Evolutionary conservation across 2,888 invertebrate genomes (phyloP).

Genomic region (Temnothorax ravouxi): DNA sequence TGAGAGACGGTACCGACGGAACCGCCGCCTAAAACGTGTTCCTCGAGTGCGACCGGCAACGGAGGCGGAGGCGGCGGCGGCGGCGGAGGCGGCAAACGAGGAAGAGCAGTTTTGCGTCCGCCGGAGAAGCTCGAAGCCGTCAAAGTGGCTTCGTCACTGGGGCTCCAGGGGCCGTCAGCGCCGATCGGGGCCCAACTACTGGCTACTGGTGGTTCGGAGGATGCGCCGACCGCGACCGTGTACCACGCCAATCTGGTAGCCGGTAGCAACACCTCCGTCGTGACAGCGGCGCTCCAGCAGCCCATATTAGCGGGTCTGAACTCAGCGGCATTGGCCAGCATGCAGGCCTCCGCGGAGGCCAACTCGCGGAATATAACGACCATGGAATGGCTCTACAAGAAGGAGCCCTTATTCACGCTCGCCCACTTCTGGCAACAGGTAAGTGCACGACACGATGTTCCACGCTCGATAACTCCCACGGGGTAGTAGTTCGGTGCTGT

Average conservation of each 20-base stretch:
- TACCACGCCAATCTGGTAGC: conserved; percentile 86
- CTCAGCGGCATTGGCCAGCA: conserved; percentile 88
- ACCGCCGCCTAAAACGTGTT: conserved; percentile 73
- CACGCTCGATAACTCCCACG: neutral
- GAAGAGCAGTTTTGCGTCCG: conserved; percentile 81
- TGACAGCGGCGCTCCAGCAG: conserved; percentile 84
- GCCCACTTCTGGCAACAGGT: conserved; percentile 99
- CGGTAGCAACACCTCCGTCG: conserved; percentile 84
- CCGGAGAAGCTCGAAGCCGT: conserved; percentile 85
- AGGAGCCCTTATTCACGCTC: conserved; percentile 97
- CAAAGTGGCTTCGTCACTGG: conserved; percentile 87
- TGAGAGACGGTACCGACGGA: conserved; percentile 71
- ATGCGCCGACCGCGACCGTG: conserved; percentile 82
- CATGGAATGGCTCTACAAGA: conserved; percentile 99
- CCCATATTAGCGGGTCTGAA: conserved; percentile 83
- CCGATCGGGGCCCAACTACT: conserved; percentile 86
- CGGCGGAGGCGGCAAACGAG: conserved; percentile 71
- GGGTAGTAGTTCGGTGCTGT: conserved; percentile 1
- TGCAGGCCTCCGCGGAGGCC: conserved; percentile 91
- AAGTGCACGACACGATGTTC: conserved; percentile 83
- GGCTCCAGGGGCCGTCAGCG: conserved; percentile 86
- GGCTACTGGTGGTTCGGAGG: conserved; percentile 82
- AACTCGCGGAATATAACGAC: conserved; percentile 96
- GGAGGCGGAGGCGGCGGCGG: conserved; percentile 71
- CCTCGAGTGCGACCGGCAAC: conserved; percentile 61